A percentile compares a stretch with the other conserved stretches of the same genome.
phyloP scores from a whole-genome alignment of 1,140 invertebrate genomes.

The Drosophila sp. region DNA sequence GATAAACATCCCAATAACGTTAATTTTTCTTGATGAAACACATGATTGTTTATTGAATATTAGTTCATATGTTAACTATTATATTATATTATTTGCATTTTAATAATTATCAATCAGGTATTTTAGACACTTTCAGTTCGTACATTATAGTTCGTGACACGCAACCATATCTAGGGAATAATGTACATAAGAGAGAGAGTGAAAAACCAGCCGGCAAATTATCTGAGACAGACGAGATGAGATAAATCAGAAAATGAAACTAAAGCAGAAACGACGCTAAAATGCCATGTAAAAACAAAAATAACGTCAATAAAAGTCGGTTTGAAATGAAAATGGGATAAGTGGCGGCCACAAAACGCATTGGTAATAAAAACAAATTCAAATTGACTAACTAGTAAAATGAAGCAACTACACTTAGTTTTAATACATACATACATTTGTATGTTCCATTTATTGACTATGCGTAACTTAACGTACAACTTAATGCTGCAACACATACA shows the following conservation, averaged over 20 bases:
- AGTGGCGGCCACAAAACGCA: slow-evolving; percentile 34
- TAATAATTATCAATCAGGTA: not conserved
- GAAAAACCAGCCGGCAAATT: slow-evolving; percentile 38
- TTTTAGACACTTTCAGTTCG: not conserved
- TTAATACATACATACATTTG: no score
- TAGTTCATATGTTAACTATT: not conserved
- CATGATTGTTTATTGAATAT: not conserved
- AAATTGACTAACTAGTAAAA: slow-evolving; percentile 43
- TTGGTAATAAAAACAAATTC: slow-evolving; percentile 42
- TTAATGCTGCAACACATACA: slow-evolving; percentile 28
- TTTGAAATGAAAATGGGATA: slow-evolving; percentile 39
- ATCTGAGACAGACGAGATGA: slow-evolving; percentile 42
- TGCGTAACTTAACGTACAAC: no score
- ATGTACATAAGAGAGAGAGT: not conserved
- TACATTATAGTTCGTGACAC: slow-evolving; percentile 10
- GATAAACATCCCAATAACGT: not conserved
- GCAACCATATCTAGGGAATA: slow-evolving; percentile 25
- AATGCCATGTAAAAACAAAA: slow-evolving; percentile 74
- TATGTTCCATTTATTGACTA: slow-evolving; percentile 24
- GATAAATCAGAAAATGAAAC: slow-evolving; percentile 47
- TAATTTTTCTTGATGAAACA: not conserved
- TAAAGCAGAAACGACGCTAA: slow-evolving; percentile 55
- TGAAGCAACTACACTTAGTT: slow-evolving; percentile 9
- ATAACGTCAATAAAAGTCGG: slow-evolving; percentile 53
- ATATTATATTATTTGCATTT: not conserved